A percentile compares a stretch with the other conserved stretches of the same genome.
Evolutionary conservation across 2,113 vertebrate species (phyloP).

Genomic region (Xiphophorus couchianus): DNA sequence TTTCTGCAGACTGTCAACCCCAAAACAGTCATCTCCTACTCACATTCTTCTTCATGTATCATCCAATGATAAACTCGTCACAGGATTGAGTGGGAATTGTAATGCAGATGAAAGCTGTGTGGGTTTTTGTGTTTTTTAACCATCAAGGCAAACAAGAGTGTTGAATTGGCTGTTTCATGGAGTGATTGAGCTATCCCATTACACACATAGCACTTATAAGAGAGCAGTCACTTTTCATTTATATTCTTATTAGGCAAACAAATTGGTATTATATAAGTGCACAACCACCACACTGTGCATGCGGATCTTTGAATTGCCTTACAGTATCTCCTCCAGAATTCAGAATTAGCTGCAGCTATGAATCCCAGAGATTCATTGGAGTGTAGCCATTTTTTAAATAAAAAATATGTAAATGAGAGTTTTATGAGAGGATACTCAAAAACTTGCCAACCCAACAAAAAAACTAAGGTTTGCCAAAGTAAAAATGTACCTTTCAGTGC

Average conservation of each 20-base stretch:
- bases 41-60: slow-evolving; percentile 1
- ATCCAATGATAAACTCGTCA: slow-evolving; percentile 17
- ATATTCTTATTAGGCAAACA: slow-evolving; percentile 31
- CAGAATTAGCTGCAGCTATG: slow-evolving; percentile 15
- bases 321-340: neutral
- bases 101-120: slow-evolving; percentile 3
- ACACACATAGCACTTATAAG: slow-evolving; percentile 20
- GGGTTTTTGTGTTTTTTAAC: neutral
- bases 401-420: neutral
- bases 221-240: slow-evolving; percentile 49
- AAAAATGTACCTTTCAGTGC: neutral
- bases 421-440: neutral
- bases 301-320: slow-evolving; percentile 21
- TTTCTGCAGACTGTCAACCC: neutral
- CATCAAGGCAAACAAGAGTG: neutral
- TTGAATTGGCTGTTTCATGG: slow-evolving; percentile 26
- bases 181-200: slow-evolving; percentile 42
- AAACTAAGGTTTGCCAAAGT: neutral
- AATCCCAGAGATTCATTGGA: slow-evolving; percentile 20
- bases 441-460: neutral
- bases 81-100: slow-evolving; percentile 22
- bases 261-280: slow-evolving; percentile 26
- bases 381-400: neutral
- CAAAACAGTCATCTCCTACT: slow-evolving; percentile 7
- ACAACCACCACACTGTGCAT: slow-evolving; percentile 1